Base-by-base conservation (phyloP, 1,140 invertebrate genomes). In the Drosophila kanapiae region DNA sequence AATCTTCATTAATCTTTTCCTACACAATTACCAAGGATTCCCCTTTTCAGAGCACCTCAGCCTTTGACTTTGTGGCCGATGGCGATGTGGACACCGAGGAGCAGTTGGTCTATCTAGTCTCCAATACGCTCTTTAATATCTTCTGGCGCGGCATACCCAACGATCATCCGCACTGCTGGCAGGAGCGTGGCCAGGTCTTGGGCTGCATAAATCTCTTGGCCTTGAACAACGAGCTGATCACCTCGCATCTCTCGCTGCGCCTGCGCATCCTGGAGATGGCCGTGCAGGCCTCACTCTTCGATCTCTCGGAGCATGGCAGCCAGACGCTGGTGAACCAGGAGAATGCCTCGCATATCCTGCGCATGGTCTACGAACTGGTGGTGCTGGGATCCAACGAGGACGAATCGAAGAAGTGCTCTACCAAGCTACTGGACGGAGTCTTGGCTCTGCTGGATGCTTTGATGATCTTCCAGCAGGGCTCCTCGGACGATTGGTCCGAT, bases 71-170 rank as follows among this genome's bases (percentile, higher is more conserved):
- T 61, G 86, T 93, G 37, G 78, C 83, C 18, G 93, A 93, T 54
- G 91, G 90, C 47, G 91, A 92, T 77, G 91, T 93, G 33, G 93
- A 94, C 69, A 92, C 92, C 87, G 93, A 95, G 91, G 93, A 94
- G 78, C 95, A 95, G 78, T 79, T 96, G 53, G 94, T 94, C 54
- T 94, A 95, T 80, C 92, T 95, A 33, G 93, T 95, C 3, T 93
- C 94, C 0, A 94, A 95, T 72, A 94, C 94, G 49, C 79, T 95
- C 7, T 94, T 95, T 61, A 94, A 94, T 9, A 92, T 95, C 1
- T 94, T 95, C 82, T 96, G 95, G 95, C 93, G 94, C 72, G 95
- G 95, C 27, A 93, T 95, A 23, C 94, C 95, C 56, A 94, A 94
- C 42, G 94, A 94, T 59, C 93, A 93, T 83, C 93, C 93, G 56